Conservation (phyloP, 2,888 invertebrate species). For the Cecidostiba fungosa region DNA sequence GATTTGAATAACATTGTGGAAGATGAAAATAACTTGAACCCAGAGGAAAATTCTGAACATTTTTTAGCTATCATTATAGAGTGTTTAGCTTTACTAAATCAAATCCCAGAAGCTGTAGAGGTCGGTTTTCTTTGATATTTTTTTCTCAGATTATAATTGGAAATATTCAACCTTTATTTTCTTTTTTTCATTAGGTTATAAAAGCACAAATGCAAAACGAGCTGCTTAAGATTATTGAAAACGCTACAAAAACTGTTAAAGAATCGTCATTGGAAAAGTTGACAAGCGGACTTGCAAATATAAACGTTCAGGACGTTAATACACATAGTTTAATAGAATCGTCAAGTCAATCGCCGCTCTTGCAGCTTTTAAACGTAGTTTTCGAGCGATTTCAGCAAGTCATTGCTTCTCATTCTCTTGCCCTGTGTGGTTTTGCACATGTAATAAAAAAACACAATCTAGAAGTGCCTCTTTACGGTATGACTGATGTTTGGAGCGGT, state of each 20-base stretch:
- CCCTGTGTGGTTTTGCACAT: constrained; percentile 85
- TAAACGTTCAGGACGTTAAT: constrained; percentile 55
- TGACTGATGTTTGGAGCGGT: constrained; percentile 93
- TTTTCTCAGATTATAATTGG: constrained; percentile 5
- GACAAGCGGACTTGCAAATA: constrained; percentile 38
- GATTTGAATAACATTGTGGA: constrained; percentile 81
- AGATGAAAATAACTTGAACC: constrained; percentile 83
- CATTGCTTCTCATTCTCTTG: constrained; percentile 87
- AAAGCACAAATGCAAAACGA: constrained; percentile 92
- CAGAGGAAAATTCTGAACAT: constrained; percentile 85
- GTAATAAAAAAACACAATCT: constrained; percentile 83
- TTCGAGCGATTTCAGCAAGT: constrained; percentile 92
- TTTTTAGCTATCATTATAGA: constrained; percentile 92
- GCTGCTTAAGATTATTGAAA: constrained; percentile 88
- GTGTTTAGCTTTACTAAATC: constrained; percentile 91
- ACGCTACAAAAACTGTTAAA: constrained; percentile 88
- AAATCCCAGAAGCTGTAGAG: constrained; percentile 92
- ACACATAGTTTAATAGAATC: constrained; percentile 58
- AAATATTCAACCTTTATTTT: not conserved
- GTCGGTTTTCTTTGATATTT: constrained; percentile 79
- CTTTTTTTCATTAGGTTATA: constrained; percentile 83
- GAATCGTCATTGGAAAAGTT: constrained; percentile 64
- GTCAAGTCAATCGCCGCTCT: constrained; percentile 79
- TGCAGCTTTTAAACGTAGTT: constrained; percentile 87
- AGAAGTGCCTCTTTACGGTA: constrained; percentile 84